Conservation (phyloP, 2,797 vertebrate genomes). For the Florisuga fusca region DNA sequence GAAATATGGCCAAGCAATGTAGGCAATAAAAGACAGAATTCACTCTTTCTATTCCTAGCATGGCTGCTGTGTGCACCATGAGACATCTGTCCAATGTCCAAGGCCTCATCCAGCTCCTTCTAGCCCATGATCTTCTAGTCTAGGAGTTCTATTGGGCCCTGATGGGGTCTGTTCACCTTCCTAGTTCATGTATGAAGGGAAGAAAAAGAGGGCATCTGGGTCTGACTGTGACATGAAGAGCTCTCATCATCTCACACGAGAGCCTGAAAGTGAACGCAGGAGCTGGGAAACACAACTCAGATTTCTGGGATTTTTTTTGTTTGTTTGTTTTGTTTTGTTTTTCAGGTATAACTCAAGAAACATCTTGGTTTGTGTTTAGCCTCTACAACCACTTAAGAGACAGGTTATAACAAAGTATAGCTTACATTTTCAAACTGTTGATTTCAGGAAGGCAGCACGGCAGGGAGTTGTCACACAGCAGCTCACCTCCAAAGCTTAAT, state of each 20-base stretch:
- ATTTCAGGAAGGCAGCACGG: constrained; percentile 15
- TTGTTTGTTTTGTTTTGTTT: not conserved
- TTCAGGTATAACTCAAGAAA: not conserved
- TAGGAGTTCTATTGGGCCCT: not conserved
- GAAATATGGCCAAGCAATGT: not conserved
- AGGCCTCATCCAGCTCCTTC: not conserved
- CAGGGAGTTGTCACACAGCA: constrained; percentile 45
- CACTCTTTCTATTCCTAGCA: fast-evolving
- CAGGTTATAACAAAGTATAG: not conserved
- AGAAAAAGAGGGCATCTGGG: not conserved
- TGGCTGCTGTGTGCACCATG: not conserved
- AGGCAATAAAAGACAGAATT: not conserved
- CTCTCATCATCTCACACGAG: not conserved
- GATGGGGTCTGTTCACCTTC: not conserved
- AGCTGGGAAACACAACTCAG: not conserved
- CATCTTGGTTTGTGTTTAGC: constrained; percentile 15
- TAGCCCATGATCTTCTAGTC: not conserved
- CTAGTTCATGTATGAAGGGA: not conserved
- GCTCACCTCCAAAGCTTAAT: constrained; percentile 26
- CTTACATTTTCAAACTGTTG: constrained; percentile 4
- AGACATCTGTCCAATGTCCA: not conserved
- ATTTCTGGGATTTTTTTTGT: not conserved
- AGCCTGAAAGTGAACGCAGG: not conserved
- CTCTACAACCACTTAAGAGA: not conserved
- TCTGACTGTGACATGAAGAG: not conserved